Base-by-base conservation (phyloP, 1,140 invertebrate genomes). In the Reticulitermes speratus region DNA sequence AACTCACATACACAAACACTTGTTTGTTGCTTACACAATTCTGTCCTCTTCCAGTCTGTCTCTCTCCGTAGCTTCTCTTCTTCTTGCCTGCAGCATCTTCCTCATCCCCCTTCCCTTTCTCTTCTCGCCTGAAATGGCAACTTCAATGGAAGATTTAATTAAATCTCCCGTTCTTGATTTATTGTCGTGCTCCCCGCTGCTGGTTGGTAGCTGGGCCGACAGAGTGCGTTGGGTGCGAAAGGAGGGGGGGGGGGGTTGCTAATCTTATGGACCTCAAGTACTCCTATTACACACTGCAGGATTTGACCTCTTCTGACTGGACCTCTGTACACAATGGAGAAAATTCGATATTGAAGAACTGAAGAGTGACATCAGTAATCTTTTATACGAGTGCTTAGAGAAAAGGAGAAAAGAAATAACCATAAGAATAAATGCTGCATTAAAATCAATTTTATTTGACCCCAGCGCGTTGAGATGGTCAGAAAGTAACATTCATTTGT, bases 71-170 rank as follows among this genome's bases (percentile, higher is more conserved):
- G 44, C 55, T 84, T n/a, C 83, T 30, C 48, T 52, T n/a, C 44
- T 38, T 45, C 82, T 83, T 83, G 82, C 82, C 82, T 83, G 82
- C 82, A 44, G 23, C 48, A 44, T 44, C 82, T 44, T 83, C 19
- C 81, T 44, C 38, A 19, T 25, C 44, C 82, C n/a, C 19, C 32
- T 38, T 19, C 14, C 44, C 14, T 0, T 8, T 75, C 65, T 9
- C 83, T 82, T 59, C 85, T 45, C 87, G 87, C 87, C 84, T 87
- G 75, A 87, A 87, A 87, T 87, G 87, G 86, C 87, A 87, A 86
- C 87, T 87, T 87, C 87, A 87, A 87, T 87, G 87, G 87, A 87
- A 87, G 87, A 87, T 87, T 87, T 87, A 87, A 87, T 87, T 87
- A 87, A 87, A 87, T 87, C 86, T 44, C 87, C 86, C 7, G 86